These are phyloP conservation scores for Flexamia atlantica DNA, from an alignment of 2,888 invertebrate genomes.

Conservation along the genomic window DNA sequence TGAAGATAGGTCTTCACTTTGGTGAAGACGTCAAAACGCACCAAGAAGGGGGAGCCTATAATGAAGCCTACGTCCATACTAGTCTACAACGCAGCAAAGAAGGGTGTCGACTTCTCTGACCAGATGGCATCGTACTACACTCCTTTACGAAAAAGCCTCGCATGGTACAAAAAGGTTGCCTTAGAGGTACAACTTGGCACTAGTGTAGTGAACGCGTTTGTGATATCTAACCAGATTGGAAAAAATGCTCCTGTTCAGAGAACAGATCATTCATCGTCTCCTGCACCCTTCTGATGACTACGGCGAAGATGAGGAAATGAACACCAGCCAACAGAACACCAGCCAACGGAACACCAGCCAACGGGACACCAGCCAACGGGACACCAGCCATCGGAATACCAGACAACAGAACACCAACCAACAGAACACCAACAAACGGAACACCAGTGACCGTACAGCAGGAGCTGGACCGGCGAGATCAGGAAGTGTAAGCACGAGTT, in stretches of 20 bases:
- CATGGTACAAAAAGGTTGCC: slow-evolving; percentile 22
- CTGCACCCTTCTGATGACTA: not conserved
- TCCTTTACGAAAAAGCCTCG: not conserved
- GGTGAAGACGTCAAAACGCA: not conserved
- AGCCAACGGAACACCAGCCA: no score
- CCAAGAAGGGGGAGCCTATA: slow-evolving; percentile 10
- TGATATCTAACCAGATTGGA: slow-evolving; percentile 28
- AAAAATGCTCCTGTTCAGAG: not conserved
- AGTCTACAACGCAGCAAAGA: not conserved
- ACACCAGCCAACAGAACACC: no score
- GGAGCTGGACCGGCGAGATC: no score
- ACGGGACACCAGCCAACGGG: no score
- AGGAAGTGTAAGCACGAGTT: no score
- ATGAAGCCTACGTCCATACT: not conserved
- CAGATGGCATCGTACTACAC: slow-evolving; percentile 55
- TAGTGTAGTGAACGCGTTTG: slow-evolving; percentile 24
- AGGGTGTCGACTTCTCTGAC: slow-evolving; percentile 28
- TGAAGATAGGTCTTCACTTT: not conserved
- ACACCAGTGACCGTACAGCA: no score
- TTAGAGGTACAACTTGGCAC: slow-evolving; percentile 17
- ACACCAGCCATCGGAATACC: no score
- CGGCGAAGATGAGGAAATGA: not conserved
- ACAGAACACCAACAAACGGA: no score
- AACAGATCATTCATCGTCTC: not conserved
- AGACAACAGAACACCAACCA: no score